A percentile compares a stretch with the other conserved stretches of the same genome.
Evolutionary conservation across 2,888 invertebrate genomes (phyloP).

Genomic region (Agrilus biguttatus): DNA sequence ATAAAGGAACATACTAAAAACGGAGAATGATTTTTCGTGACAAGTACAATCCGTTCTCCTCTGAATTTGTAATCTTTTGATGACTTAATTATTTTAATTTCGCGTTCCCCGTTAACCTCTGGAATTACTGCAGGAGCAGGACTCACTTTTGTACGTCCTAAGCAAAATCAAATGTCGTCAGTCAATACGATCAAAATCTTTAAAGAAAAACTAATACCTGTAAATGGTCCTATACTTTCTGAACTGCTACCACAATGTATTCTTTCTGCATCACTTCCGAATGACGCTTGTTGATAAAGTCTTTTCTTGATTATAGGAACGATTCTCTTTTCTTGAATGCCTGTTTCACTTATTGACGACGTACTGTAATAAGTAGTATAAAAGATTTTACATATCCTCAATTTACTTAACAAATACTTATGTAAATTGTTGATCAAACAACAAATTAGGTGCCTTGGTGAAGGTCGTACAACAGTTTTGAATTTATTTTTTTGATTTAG

Average conservation of each 20-base stretch:
- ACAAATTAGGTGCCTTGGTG: neutral
- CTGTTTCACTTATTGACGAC: neutral
- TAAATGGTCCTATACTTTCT: slow-evolving; percentile 52
- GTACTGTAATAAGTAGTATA: neutral
- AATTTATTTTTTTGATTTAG: no score
- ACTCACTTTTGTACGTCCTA: slow-evolving; percentile 19
- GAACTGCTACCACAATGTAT: slow-evolving; percentile 60
- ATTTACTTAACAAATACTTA: neutral
- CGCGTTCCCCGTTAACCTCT: slow-evolving; percentile 37
- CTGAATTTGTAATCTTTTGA: slow-evolving; percentile 52
- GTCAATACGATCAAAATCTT: neutral
- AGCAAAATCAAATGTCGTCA: slow-evolving; percentile 2
- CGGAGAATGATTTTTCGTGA: slow-evolving; percentile 63
- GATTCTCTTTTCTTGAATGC: slow-evolving; percentile 17
- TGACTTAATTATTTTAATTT: slow-evolving; percentile 44
- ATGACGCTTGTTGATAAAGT: slow-evolving; percentile 32
- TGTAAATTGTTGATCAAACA: neutral
- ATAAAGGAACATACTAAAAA: slow-evolving; percentile 78
- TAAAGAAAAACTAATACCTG: slow-evolving; percentile 1
- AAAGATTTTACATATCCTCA: neutral
- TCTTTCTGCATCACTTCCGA: slow-evolving; percentile 39
- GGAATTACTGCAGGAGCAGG: slow-evolving; percentile 34
- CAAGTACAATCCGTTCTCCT: slow-evolving; percentile 71
- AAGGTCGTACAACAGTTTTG: neutral
- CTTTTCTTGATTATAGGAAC: slow-evolving; percentile 16